Evolutionary conservation across 2,888 invertebrate species (phyloP), one percentile per base, ranked within the genome.

Genomic region (Antheraea assamensis): DNA sequence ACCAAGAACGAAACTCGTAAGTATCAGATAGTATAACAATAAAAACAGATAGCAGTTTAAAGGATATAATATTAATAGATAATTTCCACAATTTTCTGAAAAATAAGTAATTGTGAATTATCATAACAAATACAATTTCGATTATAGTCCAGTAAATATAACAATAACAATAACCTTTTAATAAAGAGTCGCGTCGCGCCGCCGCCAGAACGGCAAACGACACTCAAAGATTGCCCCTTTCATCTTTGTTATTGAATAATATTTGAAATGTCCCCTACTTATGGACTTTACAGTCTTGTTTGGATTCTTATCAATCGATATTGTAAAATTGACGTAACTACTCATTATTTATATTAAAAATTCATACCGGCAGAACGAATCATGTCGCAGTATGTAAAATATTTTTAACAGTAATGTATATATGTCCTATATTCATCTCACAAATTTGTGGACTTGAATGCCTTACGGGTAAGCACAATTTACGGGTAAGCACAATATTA

Each of bases 211-310:
- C 10, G 31, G 19, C 68, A 8, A 21, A 24, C 31, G 21, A 68
- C 3, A 27, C 61, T 61, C 17, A 15, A 68, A 68, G 68, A 68
- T 68, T 19, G 21, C 68, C 35, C 31, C 21, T n/a, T 35, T 61
- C 27, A 61, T 27, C 61, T 61, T 61, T 61, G 27, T 27, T 27
- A 61, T 61, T 68, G 35, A 68, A 35, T 68, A 35, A 68, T 68
- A 35, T 68, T 68, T 68, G 21, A 68, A 19, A 68, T 68, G 24
- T 68, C 21, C 21, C 66, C 35, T 15, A 35, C 68, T 66, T 66
- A 8, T 35, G 35, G 68, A 19, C 10, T 15, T 35, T 31, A 19
- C n/a, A 3, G 4, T 21, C 35, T 68, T 68, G n/a, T 68, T 31
- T 19, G 4, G 66, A 66, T 31, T 31, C 31, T 66, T 66, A 31